These are phyloP conservation scores for Psettodes erumei DNA, from an alignment of 2,113 vertebrate species.

Conservation along the genomic window DNA sequence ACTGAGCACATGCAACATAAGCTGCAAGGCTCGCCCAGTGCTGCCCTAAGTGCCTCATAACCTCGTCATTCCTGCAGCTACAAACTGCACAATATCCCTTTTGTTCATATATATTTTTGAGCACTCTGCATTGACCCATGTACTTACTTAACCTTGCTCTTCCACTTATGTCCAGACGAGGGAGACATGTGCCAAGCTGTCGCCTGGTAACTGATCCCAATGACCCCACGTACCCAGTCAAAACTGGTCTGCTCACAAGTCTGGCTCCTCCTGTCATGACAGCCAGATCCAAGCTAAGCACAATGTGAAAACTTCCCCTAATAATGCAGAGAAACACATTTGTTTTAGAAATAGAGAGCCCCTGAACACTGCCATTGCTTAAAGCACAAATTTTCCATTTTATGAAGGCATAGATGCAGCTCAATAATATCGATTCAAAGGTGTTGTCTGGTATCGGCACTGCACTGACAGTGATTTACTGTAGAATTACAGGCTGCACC, in stretches of 20 bases:
- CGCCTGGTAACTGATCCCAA: slow-evolving; percentile 76
- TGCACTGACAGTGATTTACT: slow-evolving; percentile 44
- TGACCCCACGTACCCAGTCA: slow-evolving; percentile 74
- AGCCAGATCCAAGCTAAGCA: slow-evolving; percentile 21
- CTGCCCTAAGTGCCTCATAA: slow-evolving; percentile 49
- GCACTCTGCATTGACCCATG: slow-evolving; percentile 75
- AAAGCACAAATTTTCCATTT: slow-evolving; percentile 34
- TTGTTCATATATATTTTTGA: slow-evolving; percentile 53
- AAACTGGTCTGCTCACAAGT: slow-evolving; percentile 69
- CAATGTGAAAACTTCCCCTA: slow-evolving; percentile 20
- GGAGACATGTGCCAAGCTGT: slow-evolving; percentile 80
- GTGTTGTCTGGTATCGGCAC: slow-evolving; percentile 40
- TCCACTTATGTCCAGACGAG: slow-evolving; percentile 76
- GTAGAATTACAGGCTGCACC: slow-evolving; percentile 16
- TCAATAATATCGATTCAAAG: slow-evolving; percentile 33
- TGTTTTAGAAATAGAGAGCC: slow-evolving; percentile 19
- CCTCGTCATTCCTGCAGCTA: slow-evolving; percentile 45
- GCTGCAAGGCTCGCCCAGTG: slow-evolving; percentile 34
- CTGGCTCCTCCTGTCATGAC: slow-evolving; percentile 53
- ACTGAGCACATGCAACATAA: slow-evolving; percentile 11
- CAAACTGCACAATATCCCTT: slow-evolving; percentile 64
- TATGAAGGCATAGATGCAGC: not conserved
- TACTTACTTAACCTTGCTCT: slow-evolving; percentile 86
- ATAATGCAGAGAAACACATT: slow-evolving; percentile 5
- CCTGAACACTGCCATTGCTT: not conserved